Evolutionary conservation across 2,888 invertebrate species (phyloP).

Genomic region (Caenorhabditis auriculariae): DNA sequence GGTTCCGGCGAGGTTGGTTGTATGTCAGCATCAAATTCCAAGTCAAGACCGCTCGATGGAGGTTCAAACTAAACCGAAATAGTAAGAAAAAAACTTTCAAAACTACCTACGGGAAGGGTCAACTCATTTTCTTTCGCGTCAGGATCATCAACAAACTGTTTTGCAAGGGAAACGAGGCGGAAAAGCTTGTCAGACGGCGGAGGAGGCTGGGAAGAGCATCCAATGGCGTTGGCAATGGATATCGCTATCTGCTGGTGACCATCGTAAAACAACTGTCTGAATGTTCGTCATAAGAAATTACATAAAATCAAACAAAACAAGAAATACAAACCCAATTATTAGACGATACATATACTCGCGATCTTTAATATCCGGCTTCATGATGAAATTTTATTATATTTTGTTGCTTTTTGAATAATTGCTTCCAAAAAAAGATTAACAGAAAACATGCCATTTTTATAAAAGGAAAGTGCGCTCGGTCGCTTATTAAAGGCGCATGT

Average conservation of each 20-base stretch:
- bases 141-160: conserved; percentile 60
- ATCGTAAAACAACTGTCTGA: conserved; percentile 94
- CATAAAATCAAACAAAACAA: neutral
- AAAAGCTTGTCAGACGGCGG: conserved; percentile 91
- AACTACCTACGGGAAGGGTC: conserved; percentile 15
- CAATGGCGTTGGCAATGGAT: conserved; percentile 75
- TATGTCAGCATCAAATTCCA: conserved; percentile 91
- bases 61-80: conserved; percentile 44
- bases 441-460: too few species aligned
- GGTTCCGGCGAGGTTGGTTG: conserved; percentile 81
- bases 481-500: too few species aligned
- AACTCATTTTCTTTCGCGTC: conserved; percentile 48
- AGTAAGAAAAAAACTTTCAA: neutral
- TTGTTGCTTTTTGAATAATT: too few species aligned
- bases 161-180: conserved; percentile 67
- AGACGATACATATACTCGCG: conserved; percentile 84
- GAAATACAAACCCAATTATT: conserved; percentile 79
- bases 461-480: too few species aligned
- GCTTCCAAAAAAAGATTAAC: too few species aligned
- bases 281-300: conserved; percentile 36
- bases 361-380: conserved; percentile 75
- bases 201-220: conserved; percentile 88
- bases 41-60: conserved; percentile 74
- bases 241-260: conserved; percentile 90
- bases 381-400: too few species aligned